Conservation (phyloP, 1,140 invertebrate genomes). For the Bemisia tabaci region DNA sequence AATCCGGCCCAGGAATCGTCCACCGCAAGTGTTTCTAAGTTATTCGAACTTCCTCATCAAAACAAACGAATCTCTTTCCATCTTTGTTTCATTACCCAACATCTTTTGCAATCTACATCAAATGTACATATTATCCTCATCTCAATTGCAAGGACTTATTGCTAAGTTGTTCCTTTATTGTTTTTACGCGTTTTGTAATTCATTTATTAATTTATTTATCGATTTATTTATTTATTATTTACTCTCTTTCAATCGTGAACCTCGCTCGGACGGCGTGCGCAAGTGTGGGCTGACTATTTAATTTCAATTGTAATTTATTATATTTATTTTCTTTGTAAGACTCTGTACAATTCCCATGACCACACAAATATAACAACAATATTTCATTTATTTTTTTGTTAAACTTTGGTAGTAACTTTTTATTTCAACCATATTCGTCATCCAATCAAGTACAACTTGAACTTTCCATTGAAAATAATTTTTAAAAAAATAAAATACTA, state of each 20-base stretch:
- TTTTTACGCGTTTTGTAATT: background rate
- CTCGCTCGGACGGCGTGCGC: background rate
- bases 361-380: background rate
- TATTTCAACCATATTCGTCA: background rate
- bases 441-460: no score
- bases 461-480: no score
- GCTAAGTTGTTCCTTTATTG: background rate
- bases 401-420: background rate
- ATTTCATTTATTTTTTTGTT: background rate
- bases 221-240: constrained; percentile 1
- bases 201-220: background rate
- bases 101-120: background rate
- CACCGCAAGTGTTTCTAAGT: constrained; percentile 90
- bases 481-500: no score
- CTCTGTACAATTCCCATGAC: background rate
- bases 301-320: background rate
- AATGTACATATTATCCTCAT: background rate
- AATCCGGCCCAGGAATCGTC: constrained; percentile 81
- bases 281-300: background rate
- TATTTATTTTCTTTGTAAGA: background rate
- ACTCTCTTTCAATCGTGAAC: background rate
- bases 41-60: constrained; percentile 4
- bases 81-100: background rate
- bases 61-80: background rate
- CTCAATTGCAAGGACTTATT: background rate